Evolutionary conservation across 2,888 invertebrate species (phyloP).

Genomic region (Panopea generosa): DNA sequence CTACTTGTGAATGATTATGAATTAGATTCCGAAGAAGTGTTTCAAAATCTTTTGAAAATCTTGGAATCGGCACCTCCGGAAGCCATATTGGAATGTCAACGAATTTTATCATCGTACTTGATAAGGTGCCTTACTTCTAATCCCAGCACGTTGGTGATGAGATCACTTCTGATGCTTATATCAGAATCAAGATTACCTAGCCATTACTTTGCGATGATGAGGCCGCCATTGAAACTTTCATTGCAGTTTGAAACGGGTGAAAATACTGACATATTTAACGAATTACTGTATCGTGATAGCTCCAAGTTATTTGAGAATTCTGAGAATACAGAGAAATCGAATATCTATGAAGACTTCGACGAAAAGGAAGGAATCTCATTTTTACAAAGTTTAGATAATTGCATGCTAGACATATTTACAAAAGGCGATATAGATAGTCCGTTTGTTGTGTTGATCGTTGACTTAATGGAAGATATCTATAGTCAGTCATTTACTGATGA

Average conservation of each 20-base stretch:
- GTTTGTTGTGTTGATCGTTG: slow-evolving; percentile 30
- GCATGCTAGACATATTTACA: no score
- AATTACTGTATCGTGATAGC: no score
- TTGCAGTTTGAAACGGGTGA: slow-evolving; percentile 5
- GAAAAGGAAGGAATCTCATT: no score
- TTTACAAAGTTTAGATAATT: no score
- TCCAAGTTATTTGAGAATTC: no score
- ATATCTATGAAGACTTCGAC: no score
- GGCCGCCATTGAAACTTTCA: slow-evolving; percentile 13
- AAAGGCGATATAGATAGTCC: slow-evolving; percentile 7
- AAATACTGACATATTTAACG: slow-evolving; percentile 6
- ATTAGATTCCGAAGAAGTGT: slow-evolving; percentile 12
- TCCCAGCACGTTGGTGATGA: slow-evolving; percentile 24
- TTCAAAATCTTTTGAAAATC: neutral
- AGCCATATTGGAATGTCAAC: neutral
- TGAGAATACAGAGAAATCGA: no score
- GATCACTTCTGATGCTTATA: slow-evolving; percentile 4
- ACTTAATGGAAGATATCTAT: slow-evolving; percentile 16
- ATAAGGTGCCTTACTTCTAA: slow-evolving; percentile 34
- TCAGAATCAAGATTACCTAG: slow-evolving; percentile 11
- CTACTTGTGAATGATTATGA: neutral
- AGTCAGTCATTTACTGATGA: neutral
- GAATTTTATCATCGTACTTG: slow-evolving; percentile 32
- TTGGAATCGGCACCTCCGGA: neutral
- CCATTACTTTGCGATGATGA: slow-evolving; percentile 11